Evolutionary conservation across 2,888 invertebrate genomes (phyloP).

Genomic region (Helleia helle): DNA sequence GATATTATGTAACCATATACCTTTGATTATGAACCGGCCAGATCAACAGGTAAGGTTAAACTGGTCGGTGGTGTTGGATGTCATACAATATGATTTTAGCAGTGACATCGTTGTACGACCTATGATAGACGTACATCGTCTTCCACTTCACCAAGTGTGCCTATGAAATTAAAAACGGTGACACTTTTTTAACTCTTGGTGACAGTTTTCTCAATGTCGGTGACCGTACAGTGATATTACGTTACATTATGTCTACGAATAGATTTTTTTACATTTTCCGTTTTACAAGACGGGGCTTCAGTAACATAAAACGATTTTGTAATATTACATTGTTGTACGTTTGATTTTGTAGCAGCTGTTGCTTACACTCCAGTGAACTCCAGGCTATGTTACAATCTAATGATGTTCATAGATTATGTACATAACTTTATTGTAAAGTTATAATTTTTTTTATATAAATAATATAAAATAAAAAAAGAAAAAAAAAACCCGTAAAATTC

Average conservation of each 20-base stretch:
- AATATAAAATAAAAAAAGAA: too few species aligned
- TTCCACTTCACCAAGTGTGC: constrained; percentile 44
- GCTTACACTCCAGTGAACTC: too few species aligned
- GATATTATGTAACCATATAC: background rate
- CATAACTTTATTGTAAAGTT: background rate
- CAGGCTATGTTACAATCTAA: too few species aligned
- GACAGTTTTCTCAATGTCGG: constrained; percentile 49
- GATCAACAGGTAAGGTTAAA: constrained; percentile 6
- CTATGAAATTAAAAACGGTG: constrained; percentile 48
- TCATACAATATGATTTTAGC: constrained; percentile 51
- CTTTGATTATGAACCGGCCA: background rate
- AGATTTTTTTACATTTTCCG: constrained; percentile 3
- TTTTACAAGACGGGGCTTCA: constrained; percentile 1
- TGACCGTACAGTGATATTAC: constrained; percentile 23
- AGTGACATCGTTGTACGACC: constrained; percentile 50
- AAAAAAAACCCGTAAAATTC: too few species aligned
- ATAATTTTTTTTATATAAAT: too few species aligned
- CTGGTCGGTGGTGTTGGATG: constrained; percentile 43
- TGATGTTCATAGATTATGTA: too few species aligned
- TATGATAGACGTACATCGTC: constrained; percentile 51
- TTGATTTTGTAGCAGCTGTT: too few species aligned
- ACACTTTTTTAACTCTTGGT: constrained; percentile 35
- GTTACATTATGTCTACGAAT: constrained; percentile 19
- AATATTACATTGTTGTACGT: constrained; percentile 4
- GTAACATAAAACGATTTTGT: constrained; percentile 2